Conservation (phyloP, 2,113 vertebrate genomes). For the Circaetus gallicus region DNA sequence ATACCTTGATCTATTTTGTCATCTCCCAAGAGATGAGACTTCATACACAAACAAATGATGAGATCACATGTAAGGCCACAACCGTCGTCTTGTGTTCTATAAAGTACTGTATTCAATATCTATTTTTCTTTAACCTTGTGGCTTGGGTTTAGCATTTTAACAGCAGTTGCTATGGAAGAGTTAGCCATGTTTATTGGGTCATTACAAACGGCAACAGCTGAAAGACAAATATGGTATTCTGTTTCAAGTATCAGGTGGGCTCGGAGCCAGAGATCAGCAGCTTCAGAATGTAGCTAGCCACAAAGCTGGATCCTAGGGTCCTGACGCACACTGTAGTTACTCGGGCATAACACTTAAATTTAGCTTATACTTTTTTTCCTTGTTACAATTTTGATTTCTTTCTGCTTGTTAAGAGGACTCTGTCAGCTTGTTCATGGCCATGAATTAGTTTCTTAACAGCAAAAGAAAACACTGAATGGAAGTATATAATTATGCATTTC, state of each 20-base stretch:
- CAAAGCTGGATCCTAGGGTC: conserved; percentile 16
- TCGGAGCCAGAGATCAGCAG: conserved; percentile 62
- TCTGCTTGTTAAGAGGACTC: not conserved
- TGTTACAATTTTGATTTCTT: not conserved
- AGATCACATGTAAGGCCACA: conserved; percentile 8
- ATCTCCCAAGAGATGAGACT: conserved; percentile 44
- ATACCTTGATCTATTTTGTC: conserved; percentile 57
- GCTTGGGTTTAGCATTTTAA: conserved; percentile 12
- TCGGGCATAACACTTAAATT: not conserved
- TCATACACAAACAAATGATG: conserved; percentile 11
- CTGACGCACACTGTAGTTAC: not conserved
- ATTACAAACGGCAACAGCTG: conserved; percentile 72
- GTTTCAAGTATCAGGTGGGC: conserved; percentile 55
- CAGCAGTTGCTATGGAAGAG: conserved; percentile 69
- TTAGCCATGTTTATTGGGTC: conserved; percentile 63
- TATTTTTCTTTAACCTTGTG: not conserved
- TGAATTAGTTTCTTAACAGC: not conserved
- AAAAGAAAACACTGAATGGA: not conserved
- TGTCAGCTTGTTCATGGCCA: not conserved
- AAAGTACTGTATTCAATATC: not conserved
- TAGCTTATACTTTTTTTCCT: not conserved
- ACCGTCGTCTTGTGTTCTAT: not conserved
- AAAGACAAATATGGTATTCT: conserved; percentile 69
- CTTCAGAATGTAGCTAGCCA: conserved; percentile 23
- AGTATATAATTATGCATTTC: not conserved